Percentiles rank a stretch among this genome's conserved stretches.
Evolutionary conservation across 2,113 vertebrate genomes (phyloP).

Genomic region (Onychostoma macrolepis): DNA sequence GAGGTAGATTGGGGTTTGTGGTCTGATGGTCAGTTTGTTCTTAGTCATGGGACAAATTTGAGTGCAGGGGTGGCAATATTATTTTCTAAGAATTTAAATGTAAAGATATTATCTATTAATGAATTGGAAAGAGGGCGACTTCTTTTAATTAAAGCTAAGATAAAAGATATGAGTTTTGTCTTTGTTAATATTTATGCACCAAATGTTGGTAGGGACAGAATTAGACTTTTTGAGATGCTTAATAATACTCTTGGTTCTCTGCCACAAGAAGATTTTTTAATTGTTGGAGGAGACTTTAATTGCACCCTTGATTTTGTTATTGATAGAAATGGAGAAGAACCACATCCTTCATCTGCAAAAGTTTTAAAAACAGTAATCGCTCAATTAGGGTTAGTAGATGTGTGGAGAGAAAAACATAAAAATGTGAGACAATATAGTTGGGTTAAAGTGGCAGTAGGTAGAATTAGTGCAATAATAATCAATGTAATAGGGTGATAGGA

Average conservation of each 20-base stretch:
- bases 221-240: neutral
- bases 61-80: too few relatives aligned
- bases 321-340: constrained; percentile 10
- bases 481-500: neutral
- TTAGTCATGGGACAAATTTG: too few relatives aligned
- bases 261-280: neutral
- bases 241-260: neutral
- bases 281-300: neutral
- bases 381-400: neutral
- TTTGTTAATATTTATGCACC: neutral
- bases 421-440: neutral
- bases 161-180: neutral
- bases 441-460: neutral
- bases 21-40: neutral
- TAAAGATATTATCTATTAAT: neutral
- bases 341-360: neutral
- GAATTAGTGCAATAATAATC: neutral
- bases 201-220: neutral
- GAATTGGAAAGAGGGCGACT: neutral
- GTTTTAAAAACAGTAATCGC: neutral
- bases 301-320: neutral
- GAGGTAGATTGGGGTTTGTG: neutral
- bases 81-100: too few relatives aligned
- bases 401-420: neutral
- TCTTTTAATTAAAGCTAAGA: neutral